Evolutionary conservation across 2,113 vertebrate genomes (phyloP), one percentile per base, ranked within the genome.

Genomic region (Notarius quadriscutis): DNA sequence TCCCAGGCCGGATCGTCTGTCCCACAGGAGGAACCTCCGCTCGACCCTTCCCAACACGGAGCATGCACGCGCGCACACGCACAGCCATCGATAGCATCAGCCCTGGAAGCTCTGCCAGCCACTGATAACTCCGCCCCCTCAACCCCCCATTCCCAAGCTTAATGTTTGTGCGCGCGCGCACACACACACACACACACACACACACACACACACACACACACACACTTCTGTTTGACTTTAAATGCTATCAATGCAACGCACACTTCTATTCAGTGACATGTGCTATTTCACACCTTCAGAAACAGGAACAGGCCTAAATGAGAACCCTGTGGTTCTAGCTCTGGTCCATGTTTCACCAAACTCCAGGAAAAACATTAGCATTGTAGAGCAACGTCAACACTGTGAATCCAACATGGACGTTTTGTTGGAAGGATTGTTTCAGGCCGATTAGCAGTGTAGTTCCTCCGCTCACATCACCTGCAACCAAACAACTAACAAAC

Each of bases 1-100:
- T 95, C 94, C 93, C 94, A 95, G 93, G 93, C 92, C 91, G 93
- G 91, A 87, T 93, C 91, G 90, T 84, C 83, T 80, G 89, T 94
- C 93, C 91, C 93, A 89, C 85, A 90, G 92, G 91, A 88, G 65
- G 77, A 67, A 84, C 81, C 86, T 91, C 87, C 72, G 88, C 91
- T 89, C 88, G 87, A 90, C 91, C 91, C 91, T 94, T 93, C 92
- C 93, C 93, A 92, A 75, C 85, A 91, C 88, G 4, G 48, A 89
- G 89, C 88, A 91, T 63, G 77, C 84, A 63, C 83, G 20, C 72
- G 60, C 60, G 63, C 80, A 67, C 81, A 92, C 71, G 84, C 87
- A 74, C 84, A 74, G 78, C 89, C 86, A 85, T 83, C 55, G 91
- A 91, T 91, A 92, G 90, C 87, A 91, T 91, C 91, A 57, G 63